Percentiles rank a stretch among this genome's conserved stretches.
These are phyloP conservation scores for Bergia puertoricense DNA, from an alignment of 92 coral and sea anemone genomes.

Conservation along the genomic window DNA sequence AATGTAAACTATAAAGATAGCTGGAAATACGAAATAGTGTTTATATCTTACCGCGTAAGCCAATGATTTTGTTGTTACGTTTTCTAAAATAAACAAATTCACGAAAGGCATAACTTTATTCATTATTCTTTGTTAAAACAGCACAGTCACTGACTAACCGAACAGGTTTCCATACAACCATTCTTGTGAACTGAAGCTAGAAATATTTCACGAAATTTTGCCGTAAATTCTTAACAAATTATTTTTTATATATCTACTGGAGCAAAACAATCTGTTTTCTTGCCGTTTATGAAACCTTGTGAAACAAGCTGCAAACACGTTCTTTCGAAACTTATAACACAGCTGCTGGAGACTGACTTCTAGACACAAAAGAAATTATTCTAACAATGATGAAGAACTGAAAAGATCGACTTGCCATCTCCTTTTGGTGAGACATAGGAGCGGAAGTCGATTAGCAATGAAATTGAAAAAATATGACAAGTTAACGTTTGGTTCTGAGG, in stretches of 20 bases:
- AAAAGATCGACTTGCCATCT: not conserved
- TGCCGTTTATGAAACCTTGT: not conserved
- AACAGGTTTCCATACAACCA: not conserved
- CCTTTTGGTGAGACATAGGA: not conserved
- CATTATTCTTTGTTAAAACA: conserved; percentile 9
- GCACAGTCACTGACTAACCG: conserved; percentile 14
- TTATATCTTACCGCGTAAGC: not conserved
- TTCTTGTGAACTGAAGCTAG: not conserved
- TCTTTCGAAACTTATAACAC: not conserved
- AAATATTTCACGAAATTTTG: not conserved
- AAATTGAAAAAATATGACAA: not conserved
- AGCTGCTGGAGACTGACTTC: conserved; percentile 3
- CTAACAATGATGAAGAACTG: conserved; percentile 6
- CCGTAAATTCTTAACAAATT: not conserved
- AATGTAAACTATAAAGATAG: not conserved
- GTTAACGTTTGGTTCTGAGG: not conserved
- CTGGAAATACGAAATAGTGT: not conserved
- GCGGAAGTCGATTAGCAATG: not conserved
- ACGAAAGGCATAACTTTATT: conserved; percentile 6
- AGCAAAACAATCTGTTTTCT: not conserved
- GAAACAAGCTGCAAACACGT: conserved; percentile 40
- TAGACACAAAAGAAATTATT: conserved; percentile 15
- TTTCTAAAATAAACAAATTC: conserved; percentile 10
- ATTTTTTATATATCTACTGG: not conserved
- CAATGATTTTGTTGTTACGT: not conserved